Conservation (phyloP, 2,888 invertebrate genomes). For the Drosophila fungiperda region DNA sequence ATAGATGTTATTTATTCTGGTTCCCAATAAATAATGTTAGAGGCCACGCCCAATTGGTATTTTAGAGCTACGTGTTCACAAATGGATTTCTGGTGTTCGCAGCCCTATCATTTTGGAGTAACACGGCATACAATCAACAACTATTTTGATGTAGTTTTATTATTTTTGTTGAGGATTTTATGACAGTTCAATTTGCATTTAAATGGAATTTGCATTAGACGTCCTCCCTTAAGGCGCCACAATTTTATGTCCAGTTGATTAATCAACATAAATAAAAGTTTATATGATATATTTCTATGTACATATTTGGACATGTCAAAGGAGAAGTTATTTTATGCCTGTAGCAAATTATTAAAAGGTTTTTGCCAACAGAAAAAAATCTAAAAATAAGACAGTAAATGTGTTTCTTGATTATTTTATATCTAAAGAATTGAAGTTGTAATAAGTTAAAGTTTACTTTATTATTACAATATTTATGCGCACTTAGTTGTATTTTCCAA, state of each 20-base stretch:
- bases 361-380: neutral
- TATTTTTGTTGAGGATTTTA: slow-evolving; percentile 15
- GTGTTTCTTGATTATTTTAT: neutral
- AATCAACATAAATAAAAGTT: neutral
- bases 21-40: slow-evolving; percentile 35
- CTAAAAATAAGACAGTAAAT: neutral
- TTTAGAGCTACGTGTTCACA: slow-evolving; percentile 55
- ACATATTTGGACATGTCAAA: neutral
- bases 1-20: neutral
- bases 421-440: neutral
- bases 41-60: slow-evolving; percentile 35
- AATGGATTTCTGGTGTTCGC: slow-evolving; percentile 37
- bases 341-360: neutral
- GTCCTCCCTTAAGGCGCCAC: neutral
- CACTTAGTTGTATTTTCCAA: neutral
- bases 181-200: slow-evolving; percentile 58
- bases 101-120: slow-evolving; percentile 14
- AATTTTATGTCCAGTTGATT: slow-evolving; percentile 27
- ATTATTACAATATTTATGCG: neutral
- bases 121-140: neutral
- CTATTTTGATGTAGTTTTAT: slow-evolving; percentile 6
- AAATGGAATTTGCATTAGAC: slow-evolving; percentile 18
- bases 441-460: neutral
- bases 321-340: neutral
- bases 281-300: neutral